A percentile compares a stretch with the other conserved stretches of the same genome.
These are phyloP conservation scores for Sceliomorpha sp. DNA, from an alignment of 2,888 invertebrate species.

Conservation along the genomic window DNA sequence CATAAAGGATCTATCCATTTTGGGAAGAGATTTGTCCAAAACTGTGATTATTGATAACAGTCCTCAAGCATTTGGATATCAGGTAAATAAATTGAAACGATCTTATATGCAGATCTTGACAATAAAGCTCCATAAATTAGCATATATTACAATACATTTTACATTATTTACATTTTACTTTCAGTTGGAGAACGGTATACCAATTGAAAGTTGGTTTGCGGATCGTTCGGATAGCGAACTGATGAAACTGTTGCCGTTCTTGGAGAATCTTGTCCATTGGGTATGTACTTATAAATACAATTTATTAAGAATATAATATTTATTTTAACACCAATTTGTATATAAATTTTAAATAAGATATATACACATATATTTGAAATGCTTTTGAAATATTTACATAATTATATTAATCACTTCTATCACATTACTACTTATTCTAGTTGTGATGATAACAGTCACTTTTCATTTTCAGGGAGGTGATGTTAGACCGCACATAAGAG, in stretches of 20 bases:
- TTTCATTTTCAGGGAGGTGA: constrained; percentile 88
- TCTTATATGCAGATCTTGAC: no score
- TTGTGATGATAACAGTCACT: constrained; percentile 47
- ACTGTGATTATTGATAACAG: constrained; percentile 94
- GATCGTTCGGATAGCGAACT: constrained; percentile 94
- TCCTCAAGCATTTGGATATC: constrained; percentile 96
- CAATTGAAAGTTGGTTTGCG: constrained; percentile 98
- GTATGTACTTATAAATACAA: constrained; percentile 81
- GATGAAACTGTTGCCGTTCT: constrained; percentile 94
- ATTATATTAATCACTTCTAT: constrained; percentile 14
- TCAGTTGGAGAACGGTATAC: constrained; percentile 96
- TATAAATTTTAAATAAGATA: no score
- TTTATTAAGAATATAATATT: neutral
- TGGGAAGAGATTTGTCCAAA: constrained; percentile 94
- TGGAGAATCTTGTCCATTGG: constrained; percentile 91
- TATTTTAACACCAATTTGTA: no score
- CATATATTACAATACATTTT: no score
- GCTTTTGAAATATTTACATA: constrained; percentile 11
- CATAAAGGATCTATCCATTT: constrained; percentile 95
- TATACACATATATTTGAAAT: no score
- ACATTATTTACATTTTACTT: constrained; percentile 60
- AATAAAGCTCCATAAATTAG: no score
- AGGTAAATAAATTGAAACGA: constrained; percentile 81
- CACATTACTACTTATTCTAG: constrained; percentile 14
- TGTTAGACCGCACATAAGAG: constrained; percentile 94